Conservation (phyloP, 2,113 vertebrate species). For the Papio anubis region DNA sequence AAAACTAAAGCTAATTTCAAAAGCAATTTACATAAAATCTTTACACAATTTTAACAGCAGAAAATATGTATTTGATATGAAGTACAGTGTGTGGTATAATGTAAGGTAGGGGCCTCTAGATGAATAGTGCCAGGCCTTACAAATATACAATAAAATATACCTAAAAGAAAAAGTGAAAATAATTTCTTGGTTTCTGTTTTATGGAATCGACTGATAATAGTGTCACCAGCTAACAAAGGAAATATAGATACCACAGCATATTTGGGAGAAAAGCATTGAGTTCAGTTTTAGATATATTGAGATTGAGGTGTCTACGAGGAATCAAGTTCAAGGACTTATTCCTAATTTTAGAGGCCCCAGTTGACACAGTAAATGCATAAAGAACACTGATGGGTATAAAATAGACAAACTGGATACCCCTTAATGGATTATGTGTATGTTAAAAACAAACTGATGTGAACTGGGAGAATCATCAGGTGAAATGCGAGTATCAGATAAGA, state of each 20-base stretch:
- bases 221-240: background rate
- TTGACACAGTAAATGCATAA: background rate
- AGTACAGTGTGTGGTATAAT: background rate
- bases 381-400: background rate
- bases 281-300: background rate
- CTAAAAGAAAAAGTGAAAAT: background rate
- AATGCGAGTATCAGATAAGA: background rate
- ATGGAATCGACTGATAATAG: background rate
- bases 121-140: background rate
- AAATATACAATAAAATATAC: background rate
- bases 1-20: constrained; percentile 21
- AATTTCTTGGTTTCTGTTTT: background rate
- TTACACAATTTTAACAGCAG: background rate
- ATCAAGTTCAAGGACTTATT: background rate
- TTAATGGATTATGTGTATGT: background rate
- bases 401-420: background rate
- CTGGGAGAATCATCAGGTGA: background rate
- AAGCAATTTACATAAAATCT: background rate
- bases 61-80: background rate
- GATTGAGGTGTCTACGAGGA: background rate
- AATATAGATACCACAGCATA: background rate
- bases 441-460: constrained; percentile 2
- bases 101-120: background rate
- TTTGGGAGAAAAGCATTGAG: background rate
- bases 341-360: background rate